A percentile compares a stretch with the other conserved stretches of the same genome.
phyloP scores from a whole-genome alignment of 2,888 invertebrate species.

The Caenorhabditis imperialis region DNA sequence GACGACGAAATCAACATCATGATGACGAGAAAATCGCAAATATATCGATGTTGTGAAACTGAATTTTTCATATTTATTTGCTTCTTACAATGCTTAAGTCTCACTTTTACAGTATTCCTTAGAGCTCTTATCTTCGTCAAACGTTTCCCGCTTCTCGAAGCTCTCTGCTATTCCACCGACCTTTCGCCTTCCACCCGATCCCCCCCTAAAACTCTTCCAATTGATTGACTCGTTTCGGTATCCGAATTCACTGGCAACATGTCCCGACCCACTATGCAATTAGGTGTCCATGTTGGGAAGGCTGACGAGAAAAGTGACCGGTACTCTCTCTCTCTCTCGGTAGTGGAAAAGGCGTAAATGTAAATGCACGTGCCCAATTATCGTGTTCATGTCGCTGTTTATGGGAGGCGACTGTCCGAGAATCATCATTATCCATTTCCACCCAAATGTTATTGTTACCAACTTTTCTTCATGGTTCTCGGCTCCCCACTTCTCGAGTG shows the following conservation, averaged over 20 bases:
- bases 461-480: not conserved
- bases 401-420: conserved; percentile 17
- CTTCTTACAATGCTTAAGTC: too few species aligned
- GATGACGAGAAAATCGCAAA: too few species aligned
- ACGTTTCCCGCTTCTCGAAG: too few species aligned
- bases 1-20: too few species aligned
- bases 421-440: conserved; percentile 37
- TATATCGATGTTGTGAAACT: too few species aligned
- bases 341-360: conserved; percentile 21
- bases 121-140: too few species aligned
- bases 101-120: too few species aligned
- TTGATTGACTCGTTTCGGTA: too few species aligned
- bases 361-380: conserved; percentile 43
- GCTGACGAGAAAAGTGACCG: conserved; percentile 49
- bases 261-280: conserved; percentile 33
- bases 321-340: conserved; percentile 20
- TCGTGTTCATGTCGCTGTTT: conserved; percentile 27
- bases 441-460: conserved; percentile 30
- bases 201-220: conserved; percentile 16
- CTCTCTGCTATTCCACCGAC: too few species aligned
- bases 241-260: conserved; percentile 23
- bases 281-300: conserved; percentile 22
- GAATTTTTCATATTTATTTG: too few species aligned
- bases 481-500: conserved; percentile 20
- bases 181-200: not conserved